Conservation (phyloP, 2,888 invertebrate species). For the Griposia aprilina region DNA sequence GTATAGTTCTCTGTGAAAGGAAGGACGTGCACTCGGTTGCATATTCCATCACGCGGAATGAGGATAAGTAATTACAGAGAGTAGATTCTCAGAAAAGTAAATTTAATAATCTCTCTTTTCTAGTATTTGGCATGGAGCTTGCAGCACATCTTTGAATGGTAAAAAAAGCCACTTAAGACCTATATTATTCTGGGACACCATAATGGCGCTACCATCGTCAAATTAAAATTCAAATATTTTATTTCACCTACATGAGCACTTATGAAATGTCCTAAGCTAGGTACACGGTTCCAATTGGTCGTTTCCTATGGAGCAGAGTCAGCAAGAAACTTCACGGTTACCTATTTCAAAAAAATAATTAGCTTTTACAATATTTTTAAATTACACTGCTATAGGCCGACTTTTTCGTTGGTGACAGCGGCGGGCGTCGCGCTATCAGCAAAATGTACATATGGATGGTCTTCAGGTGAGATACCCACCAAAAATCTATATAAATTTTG, state of each 20-base stretch:
- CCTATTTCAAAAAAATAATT: too few species aligned
- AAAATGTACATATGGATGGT: too few species aligned
- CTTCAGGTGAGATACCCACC: not conserved
- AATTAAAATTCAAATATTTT: not conserved
- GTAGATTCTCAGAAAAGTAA: slow-evolving; percentile 61
- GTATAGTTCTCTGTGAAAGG: slow-evolving; percentile 36
- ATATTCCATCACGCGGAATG: slow-evolving; percentile 73
- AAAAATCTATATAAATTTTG: not conserved
- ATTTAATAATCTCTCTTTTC: slow-evolving; percentile 47
- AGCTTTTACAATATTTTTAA: too few species aligned
- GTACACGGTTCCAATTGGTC: too few species aligned
- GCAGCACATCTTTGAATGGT: not conserved
- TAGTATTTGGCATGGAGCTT: slow-evolving; percentile 23
- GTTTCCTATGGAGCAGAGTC: too few species aligned
- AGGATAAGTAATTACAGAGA: slow-evolving; percentile 70
- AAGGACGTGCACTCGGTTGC: slow-evolving; percentile 66
- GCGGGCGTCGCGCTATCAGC: too few species aligned
- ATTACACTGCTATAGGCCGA: too few species aligned
- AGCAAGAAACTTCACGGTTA: too few species aligned
- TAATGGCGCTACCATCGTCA: not conserved
- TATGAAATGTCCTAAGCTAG: too few species aligned
- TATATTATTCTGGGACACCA: not conserved
- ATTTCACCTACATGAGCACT: too few species aligned
- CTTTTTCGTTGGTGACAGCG: too few species aligned
- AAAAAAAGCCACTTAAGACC: not conserved